Conservation (phyloP, 2,888 invertebrate genomes). For the Argyresthia goedartella region DNA sequence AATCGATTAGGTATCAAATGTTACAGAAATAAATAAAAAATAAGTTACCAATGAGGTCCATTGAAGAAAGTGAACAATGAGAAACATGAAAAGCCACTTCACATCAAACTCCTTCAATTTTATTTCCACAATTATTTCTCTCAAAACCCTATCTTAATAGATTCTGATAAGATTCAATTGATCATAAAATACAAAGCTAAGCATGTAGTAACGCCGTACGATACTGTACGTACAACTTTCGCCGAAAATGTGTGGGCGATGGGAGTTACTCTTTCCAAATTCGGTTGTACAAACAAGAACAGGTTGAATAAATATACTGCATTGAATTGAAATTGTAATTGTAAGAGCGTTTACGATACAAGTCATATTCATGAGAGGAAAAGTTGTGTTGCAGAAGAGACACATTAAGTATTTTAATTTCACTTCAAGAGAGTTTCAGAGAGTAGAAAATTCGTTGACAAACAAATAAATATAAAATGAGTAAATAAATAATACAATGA, state of each 20-base stretch:
- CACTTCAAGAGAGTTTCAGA: too few species aligned
- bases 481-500: too few species aligned
- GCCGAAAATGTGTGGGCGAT: conserved; percentile 30
- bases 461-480: too few species aligned
- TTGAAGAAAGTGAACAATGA: conserved; percentile 21
- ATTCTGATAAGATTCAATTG: too few species aligned
- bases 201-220: not conserved
- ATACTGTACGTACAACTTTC: conserved; percentile 23
- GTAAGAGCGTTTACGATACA: not conserved
- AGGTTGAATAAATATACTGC: conserved; percentile 42
- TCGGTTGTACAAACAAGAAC: conserved; percentile 48
- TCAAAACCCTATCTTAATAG: too few species aligned
- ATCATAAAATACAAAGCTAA: too few species aligned
- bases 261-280: conserved; percentile 36
- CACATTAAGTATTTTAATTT: too few species aligned
- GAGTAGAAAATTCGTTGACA: too few species aligned
- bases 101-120: conserved; percentile 1
- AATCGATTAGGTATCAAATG: conserved; percentile 21
- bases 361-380: not conserved
- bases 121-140: too few species aligned
- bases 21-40: too few species aligned
- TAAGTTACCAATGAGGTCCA: conserved; percentile 19
- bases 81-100: conserved; percentile 28
- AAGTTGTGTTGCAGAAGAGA: not conserved
- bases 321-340: conserved; percentile 5